These are phyloP conservation scores for Erebia ligea DNA, from an alignment of 2,888 invertebrate species.

Conservation along the genomic window DNA sequence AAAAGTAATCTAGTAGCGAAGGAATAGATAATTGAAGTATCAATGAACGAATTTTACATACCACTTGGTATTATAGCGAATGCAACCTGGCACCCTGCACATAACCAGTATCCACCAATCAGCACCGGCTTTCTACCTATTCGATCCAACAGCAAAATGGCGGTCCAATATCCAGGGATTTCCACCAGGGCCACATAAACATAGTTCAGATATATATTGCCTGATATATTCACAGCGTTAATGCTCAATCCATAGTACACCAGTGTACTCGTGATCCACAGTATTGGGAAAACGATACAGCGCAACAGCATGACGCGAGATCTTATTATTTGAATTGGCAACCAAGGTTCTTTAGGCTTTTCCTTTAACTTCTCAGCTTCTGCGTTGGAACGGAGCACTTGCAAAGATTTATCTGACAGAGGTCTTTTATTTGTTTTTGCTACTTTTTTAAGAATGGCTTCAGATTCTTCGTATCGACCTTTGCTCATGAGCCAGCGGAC, in stretches of 20 bases:
- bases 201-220: conserved; percentile 87
- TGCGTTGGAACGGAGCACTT: conserved; percentile 63
- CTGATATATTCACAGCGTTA: conserved; percentile 86
- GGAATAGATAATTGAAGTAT: no score
- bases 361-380: conserved; percentile 60
- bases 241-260: conserved; percentile 88
- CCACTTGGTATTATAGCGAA: conserved; percentile 83
- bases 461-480: conserved; percentile 86
- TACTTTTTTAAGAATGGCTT: conserved; percentile 84
- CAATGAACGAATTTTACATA: no score
- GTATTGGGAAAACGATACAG: conserved; percentile 77
- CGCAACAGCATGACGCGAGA: conserved; percentile 60
- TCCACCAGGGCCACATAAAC: conserved; percentile 86
- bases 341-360: conserved; percentile 64
- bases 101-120: conserved; percentile 83
- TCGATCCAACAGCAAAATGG: conserved; percentile 84
- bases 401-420: conserved; percentile 79
- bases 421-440: conserved; percentile 84
- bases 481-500: conserved; percentile 90
- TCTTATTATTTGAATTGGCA: conserved; percentile 59
- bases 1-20: no score
- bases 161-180: conserved; percentile 88
- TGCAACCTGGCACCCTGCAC: conserved; percentile 84
- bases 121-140: conserved; percentile 86
- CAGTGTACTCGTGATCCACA: conserved; percentile 88